These are phyloP conservation scores for Pyrrhosoma nymphula DNA, from an alignment of 2,888 invertebrate genomes.

Conservation along the genomic window DNA sequence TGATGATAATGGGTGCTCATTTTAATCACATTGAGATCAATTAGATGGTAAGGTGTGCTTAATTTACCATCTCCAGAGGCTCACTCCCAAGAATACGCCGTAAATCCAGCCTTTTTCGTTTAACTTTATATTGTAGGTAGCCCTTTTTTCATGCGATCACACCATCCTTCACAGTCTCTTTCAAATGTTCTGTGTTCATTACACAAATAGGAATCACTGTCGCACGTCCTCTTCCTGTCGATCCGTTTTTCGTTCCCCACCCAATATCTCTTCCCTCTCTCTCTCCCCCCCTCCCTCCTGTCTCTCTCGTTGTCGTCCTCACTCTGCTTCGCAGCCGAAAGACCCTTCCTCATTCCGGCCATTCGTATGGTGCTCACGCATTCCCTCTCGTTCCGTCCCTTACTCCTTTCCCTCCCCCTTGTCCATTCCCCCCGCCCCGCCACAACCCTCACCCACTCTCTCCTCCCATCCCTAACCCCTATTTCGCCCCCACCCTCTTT, in stretches of 20 bases:
- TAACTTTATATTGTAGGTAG: not conserved
- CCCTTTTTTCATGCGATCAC: not conserved
- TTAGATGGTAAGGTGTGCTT: too few relatives aligned
- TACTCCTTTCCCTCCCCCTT: not conserved
- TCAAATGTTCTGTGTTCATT: slow-evolving; percentile 48
- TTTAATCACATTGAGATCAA: too few relatives aligned
- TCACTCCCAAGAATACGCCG: not conserved
- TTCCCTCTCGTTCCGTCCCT: not conserved
- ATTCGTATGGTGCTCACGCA: slow-evolving; percentile 55
- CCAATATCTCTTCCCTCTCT: not conserved
- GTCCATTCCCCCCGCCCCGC: not conserved
- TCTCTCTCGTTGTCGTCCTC: not conserved
- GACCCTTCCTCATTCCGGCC: slow-evolving; percentile 15
- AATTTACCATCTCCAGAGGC: too few relatives aligned
- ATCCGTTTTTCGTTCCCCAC: slow-evolving; percentile 21
- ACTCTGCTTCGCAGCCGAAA: not conserved
- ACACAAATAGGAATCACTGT: slow-evolving; percentile 52
- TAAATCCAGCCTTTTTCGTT: not conserved
- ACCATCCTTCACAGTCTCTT: slow-evolving; percentile 41
- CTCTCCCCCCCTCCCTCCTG: not conserved
- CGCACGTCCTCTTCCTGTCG: slow-evolving; percentile 25
- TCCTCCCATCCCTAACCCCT: not conserved
- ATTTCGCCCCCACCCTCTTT: not conserved
- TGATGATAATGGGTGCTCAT: too few relatives aligned
- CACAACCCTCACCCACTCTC: not conserved